Conservation (phyloP, 2,113 vertebrate genomes). For the Tylochromis polylepis region DNA sequence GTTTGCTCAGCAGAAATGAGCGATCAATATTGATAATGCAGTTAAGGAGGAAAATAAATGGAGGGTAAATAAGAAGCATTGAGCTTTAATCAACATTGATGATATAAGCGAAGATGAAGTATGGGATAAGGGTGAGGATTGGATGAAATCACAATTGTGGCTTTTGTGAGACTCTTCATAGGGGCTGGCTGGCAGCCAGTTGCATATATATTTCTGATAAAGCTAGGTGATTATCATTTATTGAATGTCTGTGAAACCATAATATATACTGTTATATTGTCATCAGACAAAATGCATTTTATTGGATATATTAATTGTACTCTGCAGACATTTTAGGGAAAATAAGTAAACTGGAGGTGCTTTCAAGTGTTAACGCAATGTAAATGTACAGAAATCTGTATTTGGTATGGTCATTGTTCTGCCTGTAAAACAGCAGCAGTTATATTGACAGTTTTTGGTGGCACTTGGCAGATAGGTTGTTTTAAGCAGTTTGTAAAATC, state of each 20-base stretch:
- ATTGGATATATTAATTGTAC: not conserved
- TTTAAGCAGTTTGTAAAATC: not conserved
- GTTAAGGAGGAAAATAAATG: not conserved
- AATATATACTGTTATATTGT: not conserved
- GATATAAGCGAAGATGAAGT: not conserved
- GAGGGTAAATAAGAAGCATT: not conserved
- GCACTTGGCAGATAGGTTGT: not conserved
- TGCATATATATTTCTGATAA: not conserved
- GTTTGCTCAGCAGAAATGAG: not conserved
- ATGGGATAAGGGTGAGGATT: not conserved
- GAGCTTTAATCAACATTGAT: not conserved
- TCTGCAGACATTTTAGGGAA: not conserved
- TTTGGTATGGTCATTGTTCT: not conserved
- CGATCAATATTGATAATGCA: conserved; percentile 28
- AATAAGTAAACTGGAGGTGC: not conserved
- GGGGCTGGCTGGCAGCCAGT: not conserved
- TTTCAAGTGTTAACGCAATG: not conserved
- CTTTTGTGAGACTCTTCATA: not conserved
- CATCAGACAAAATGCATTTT: not conserved
- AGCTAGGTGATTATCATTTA: not conserved
- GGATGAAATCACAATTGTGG: not conserved
- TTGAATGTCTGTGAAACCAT: not conserved
- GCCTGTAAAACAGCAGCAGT: not conserved
- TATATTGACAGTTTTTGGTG: not conserved
- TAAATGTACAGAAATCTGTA: not conserved